These are phyloP conservation scores for Semaprochilodus insignis DNA, from an alignment of 2,797 vertebrate genomes.

Conservation along the genomic window DNA sequence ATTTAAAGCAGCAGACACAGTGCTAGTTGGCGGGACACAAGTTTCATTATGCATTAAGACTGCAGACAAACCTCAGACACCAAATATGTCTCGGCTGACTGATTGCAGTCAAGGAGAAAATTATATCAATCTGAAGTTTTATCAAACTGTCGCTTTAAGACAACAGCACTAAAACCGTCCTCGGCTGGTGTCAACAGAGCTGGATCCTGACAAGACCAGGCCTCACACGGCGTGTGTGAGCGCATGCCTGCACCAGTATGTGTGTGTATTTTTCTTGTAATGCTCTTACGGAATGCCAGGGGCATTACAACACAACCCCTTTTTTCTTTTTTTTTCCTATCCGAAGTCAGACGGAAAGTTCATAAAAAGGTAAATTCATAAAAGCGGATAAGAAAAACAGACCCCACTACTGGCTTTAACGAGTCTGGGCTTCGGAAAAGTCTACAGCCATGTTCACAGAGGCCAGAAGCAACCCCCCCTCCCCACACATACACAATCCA, in stretches of 20 bases:
- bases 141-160: background rate
- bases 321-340: conserved; percentile 12
- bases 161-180: background rate
- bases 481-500: background rate
- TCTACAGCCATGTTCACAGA: conserved; percentile 15
- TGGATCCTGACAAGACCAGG: background rate
- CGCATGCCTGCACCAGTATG: background rate
- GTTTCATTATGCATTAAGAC: too few species aligned
- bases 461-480: background rate
- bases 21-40: too few species aligned
- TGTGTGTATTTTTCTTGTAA: conserved; percentile 9
- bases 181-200: background rate
- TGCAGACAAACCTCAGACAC: background rate
- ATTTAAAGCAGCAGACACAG: too few species aligned
- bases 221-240: background rate
- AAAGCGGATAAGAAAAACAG: conserved; percentile 54
- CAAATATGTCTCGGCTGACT: background rate
- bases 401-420: conserved; percentile 44
- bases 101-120: background rate
- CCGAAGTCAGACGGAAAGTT: conserved; percentile 53
- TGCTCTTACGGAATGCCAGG: conserved; percentile 16
- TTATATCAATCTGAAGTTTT: background rate
- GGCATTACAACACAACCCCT: conserved; percentile 4
- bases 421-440: conserved; percentile 47
- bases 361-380: conserved; percentile 55